These are phyloP conservation scores for Neoarius graeffei DNA, from an alignment of 2,113 vertebrate genomes.

Conservation along the genomic window DNA sequence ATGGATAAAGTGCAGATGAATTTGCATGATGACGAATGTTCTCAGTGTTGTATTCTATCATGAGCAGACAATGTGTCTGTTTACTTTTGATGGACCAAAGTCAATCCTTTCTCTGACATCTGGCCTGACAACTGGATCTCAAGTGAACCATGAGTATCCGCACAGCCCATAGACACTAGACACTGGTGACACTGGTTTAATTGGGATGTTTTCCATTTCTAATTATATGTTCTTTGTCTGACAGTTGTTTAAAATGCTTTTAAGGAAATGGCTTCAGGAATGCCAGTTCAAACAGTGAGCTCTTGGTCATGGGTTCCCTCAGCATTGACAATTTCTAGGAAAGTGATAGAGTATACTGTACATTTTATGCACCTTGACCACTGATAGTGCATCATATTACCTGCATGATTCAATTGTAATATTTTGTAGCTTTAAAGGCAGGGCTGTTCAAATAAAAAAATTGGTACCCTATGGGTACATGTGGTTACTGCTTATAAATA, in stretches of 20 bases:
- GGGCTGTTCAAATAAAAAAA: conserved; percentile 22
- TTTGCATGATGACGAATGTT: conserved; percentile 49
- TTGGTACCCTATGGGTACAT: too few relatives aligned
- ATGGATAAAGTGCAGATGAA: conserved; percentile 42
- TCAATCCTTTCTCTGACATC: conserved; percentile 48
- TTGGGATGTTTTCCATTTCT: background rate
- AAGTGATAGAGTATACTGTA: background rate
- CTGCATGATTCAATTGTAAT: conserved; percentile 5
- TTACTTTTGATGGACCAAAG: conserved; percentile 53
- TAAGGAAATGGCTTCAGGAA: background rate
- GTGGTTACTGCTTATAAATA: too few relatives aligned
- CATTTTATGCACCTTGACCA: background rate
- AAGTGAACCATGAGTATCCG: conserved; percentile 21
- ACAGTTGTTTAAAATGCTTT: background rate
- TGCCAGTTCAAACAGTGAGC: too few relatives aligned
- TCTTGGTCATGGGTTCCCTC: background rate
- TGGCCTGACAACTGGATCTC: conserved; percentile 10
- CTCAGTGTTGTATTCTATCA: conserved; percentile 6
- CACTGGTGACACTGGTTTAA: background rate
- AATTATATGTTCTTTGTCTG: background rate
- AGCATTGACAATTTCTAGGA: background rate
- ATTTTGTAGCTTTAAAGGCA: conserved; percentile 34
- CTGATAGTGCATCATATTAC: conserved; percentile 17
- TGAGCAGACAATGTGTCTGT: conserved; percentile 29
- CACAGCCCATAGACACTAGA: background rate